Conservation (phyloP, 1,140 invertebrate genomes). For the Phthorimaea operculella region DNA sequence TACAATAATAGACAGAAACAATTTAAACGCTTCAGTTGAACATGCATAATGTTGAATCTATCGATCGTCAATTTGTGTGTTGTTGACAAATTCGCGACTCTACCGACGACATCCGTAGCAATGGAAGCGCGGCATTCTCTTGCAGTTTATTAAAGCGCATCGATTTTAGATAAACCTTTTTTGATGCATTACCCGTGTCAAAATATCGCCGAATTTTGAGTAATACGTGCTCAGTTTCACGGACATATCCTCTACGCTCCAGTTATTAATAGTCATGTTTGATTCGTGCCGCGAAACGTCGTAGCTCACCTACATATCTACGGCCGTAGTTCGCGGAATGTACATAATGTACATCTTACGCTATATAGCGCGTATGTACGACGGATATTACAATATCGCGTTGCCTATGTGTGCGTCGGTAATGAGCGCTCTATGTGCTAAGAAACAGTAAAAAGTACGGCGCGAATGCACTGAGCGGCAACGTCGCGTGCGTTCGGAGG, state of each 20-base stretch:
- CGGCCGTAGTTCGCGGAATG: constrained; percentile 36
- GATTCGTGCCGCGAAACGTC: constrained; percentile 46
- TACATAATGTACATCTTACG: constrained; percentile 49
- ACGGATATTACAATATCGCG: constrained; percentile 52
- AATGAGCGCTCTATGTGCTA: constrained; percentile 63
- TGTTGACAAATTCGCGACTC: not conserved
- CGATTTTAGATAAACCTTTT: too few relatives aligned
- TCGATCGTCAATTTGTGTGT: not conserved
- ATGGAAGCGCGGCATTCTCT: too few relatives aligned
- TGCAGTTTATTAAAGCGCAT: too few relatives aligned
- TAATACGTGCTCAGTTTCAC: constrained; percentile 31
- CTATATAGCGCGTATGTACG: constrained; percentile 39
- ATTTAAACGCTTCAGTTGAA: too few relatives aligned
- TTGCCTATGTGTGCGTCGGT: constrained; percentile 52
- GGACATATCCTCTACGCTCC: constrained; percentile 34
- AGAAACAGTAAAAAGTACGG: constrained; percentile 67
- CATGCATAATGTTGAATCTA: not conserved
- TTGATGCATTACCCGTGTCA: not conserved
- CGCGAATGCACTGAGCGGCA: constrained; percentile 57
- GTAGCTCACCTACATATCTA: constrained; percentile 61
- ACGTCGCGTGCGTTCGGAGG: constrained; percentile 49
- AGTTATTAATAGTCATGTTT: constrained; percentile 62
- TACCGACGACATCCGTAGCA: not conserved
- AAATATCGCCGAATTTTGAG: not conserved
- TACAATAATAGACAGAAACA: too few relatives aligned